Evolutionary conservation across 2,797 vertebrate species (phyloP).

Genomic region (Gymnothorax javanicus): DNA sequence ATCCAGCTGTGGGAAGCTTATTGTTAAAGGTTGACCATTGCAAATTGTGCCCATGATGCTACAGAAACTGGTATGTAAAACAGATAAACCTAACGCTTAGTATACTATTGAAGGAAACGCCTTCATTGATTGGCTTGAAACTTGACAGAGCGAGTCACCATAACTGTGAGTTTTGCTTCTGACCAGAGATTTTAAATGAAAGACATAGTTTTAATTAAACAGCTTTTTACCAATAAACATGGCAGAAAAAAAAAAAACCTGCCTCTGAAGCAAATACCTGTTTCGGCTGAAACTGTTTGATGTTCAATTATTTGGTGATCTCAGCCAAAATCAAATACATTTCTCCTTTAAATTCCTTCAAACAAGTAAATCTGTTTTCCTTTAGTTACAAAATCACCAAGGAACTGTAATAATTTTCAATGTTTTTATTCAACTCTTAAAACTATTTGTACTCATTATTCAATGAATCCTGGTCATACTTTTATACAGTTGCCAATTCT

Average conservation of each 20-base stretch:
- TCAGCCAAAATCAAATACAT: no score
- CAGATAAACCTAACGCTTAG: not conserved
- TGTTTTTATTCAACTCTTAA: no score
- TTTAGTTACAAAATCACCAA: no score
- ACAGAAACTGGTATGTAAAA: constrained; percentile 5
- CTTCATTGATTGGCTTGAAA: not conserved
- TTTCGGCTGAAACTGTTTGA: no score
- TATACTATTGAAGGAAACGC: not conserved
- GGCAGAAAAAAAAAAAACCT: not conserved
- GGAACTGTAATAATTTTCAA: no score
- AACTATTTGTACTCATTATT: not conserved
- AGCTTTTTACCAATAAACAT: not conserved
- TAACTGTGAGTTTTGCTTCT: not conserved
- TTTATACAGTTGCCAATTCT: not conserved
- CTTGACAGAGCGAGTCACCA: not conserved
- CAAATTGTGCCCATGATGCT: not conserved
- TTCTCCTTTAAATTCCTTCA: no score
- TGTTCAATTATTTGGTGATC: no score
- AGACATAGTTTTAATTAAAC: not conserved
- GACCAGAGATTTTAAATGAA: not conserved
- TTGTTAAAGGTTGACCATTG: not conserved
- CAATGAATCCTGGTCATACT: not conserved
- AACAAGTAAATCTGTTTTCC: not conserved
- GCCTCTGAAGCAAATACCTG: no score
- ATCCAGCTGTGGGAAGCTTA: not conserved